Percentiles rank a stretch among this genome's conserved stretches.
These are phyloP conservation scores for Phymatocera aterrima DNA, from an alignment of 2,888 invertebrate genomes.

Conservation along the genomic window DNA sequence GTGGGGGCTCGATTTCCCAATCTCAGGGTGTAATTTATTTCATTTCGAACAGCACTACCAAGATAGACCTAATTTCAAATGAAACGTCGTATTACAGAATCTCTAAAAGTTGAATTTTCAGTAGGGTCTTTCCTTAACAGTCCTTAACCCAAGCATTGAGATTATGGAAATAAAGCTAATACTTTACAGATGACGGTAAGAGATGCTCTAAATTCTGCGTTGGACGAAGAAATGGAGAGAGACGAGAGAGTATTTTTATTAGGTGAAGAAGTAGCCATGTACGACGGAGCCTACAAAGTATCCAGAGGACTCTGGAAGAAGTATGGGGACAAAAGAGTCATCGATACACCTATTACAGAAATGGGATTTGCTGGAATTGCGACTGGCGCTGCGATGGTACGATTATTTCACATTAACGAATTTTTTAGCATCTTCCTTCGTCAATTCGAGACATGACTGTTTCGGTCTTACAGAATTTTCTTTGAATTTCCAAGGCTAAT, in stretches of 20 bases:
- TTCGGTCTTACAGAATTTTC: too few relatives aligned
- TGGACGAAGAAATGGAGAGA: slow-evolving; percentile 97
- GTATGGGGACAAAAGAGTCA: slow-evolving; percentile 96
- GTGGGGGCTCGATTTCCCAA: too few relatives aligned
- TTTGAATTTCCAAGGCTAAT: too few relatives aligned
- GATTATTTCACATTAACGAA: slow-evolving; percentile 36
- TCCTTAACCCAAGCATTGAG: not conserved
- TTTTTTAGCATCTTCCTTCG: not conserved
- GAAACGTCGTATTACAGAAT: too few relatives aligned
- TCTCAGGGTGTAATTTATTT: too few relatives aligned
- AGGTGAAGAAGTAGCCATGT: slow-evolving; percentile 99
- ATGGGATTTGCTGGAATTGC: slow-evolving; percentile 97
- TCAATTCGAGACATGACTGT: slow-evolving; percentile 7
- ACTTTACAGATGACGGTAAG: slow-evolving; percentile 91
- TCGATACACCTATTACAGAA: slow-evolving; percentile 99
- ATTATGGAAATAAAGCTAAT: not conserved
- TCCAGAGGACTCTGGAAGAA: slow-evolving; percentile 97
- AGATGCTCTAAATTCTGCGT: slow-evolving; percentile 96
- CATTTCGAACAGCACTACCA: too few relatives aligned
- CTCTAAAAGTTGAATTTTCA: too few relatives aligned
- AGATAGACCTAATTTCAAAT: too few relatives aligned
- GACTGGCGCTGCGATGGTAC: slow-evolving; percentile 92
- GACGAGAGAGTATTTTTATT: slow-evolving; percentile 94
- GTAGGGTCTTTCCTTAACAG: too few relatives aligned
- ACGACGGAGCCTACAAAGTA: slow-evolving; percentile 98